These are phyloP conservation scores for Aphis gossypii DNA, from an alignment of 1,140 invertebrate species.

Conservation along the genomic window DNA sequence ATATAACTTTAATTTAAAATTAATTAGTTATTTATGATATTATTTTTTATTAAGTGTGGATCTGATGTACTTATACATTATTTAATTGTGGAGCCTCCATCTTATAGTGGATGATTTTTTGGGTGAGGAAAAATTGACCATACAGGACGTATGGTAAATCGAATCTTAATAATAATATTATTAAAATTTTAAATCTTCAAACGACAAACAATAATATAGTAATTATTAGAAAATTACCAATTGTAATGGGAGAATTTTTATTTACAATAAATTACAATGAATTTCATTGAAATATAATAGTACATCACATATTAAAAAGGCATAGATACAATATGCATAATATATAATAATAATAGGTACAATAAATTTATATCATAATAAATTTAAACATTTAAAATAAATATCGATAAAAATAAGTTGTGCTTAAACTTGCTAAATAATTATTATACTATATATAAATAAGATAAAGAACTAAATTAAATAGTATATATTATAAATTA, in stretches of 20 bases:
- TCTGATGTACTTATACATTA: no score
- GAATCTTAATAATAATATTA: not conserved
- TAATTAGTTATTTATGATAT: no score
- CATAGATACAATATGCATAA: not conserved
- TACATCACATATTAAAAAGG: slow-evolving; percentile 29
- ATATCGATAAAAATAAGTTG: not conserved
- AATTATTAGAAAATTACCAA: not conserved
- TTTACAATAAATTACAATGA: slow-evolving; percentile 34
- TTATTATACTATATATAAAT: not conserved
- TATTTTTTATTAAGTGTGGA: not conserved
- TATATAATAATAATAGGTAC: slow-evolving; percentile 18
- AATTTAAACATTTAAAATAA: slow-evolving; percentile 12
- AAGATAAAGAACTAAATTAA: not conserved
- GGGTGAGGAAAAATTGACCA: not conserved
- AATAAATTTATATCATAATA: slow-evolving; percentile 20
- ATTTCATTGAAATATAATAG: not conserved
- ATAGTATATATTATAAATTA: not conserved
- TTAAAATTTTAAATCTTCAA: not conserved
- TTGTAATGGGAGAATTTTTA: slow-evolving; percentile 9
- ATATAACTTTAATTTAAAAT: no score
- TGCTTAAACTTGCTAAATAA: not conserved
- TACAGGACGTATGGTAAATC: not conserved
- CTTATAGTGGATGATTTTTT: not conserved
- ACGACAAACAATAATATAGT: not conserved
- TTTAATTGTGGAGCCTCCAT: not conserved